phyloP scores from a whole-genome alignment of 2,113 vertebrate genomes.

The Pholis gunnellus region DNA sequence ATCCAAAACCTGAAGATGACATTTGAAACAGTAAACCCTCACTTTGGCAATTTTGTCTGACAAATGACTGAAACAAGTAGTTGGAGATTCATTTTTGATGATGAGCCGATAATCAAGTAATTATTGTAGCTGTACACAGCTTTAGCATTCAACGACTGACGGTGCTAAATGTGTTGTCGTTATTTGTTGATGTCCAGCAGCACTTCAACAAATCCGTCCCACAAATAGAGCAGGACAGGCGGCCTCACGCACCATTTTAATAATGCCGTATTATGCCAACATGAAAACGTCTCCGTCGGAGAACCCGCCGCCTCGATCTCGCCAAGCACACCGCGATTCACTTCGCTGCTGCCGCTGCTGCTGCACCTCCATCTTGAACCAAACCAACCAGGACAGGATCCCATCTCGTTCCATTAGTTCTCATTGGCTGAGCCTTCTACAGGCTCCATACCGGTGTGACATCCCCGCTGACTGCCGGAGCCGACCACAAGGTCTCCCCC shows the following conservation, averaged over 20 bases:
- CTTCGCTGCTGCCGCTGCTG: neutral
- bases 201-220: neutral
- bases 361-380: constrained; percentile 43
- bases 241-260: neutral
- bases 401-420: constrained; percentile 50
- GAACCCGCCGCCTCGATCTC: neutral
- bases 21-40: neutral
- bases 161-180: neutral
- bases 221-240: neutral
- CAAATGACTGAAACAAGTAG: neutral
- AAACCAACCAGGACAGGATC: constrained; percentile 45
- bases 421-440: constrained; percentile 31
- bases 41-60: neutral
- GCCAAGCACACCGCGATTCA: constrained; percentile 4
- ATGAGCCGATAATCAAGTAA: neutral
- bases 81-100: neutral
- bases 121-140: neutral
- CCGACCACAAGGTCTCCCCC: constrained; percentile 39
- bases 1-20: neutral
- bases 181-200: neutral
- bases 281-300: neutral
- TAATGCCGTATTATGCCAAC: neutral
- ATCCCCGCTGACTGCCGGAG: constrained; percentile 41
- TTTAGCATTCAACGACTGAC: neutral
- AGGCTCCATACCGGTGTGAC: constrained; percentile 32